These are phyloP conservation scores for Tillus elongatus DNA, from an alignment of 2,888 invertebrate genomes.

Conservation along the genomic window DNA sequence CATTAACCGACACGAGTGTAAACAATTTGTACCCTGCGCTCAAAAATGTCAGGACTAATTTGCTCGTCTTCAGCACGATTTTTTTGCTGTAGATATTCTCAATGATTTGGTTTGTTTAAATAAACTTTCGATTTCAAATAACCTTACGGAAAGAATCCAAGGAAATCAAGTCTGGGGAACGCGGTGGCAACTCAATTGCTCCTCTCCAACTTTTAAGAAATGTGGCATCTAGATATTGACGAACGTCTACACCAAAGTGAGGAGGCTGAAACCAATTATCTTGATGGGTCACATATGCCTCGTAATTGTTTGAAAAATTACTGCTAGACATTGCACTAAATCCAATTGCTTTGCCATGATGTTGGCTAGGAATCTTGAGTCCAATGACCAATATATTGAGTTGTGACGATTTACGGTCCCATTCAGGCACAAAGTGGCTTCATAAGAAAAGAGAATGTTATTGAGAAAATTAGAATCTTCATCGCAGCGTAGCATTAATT, in stretches of 20 bases:
- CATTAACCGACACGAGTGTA: slow-evolving; percentile 9
- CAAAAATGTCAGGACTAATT: slow-evolving; percentile 6
- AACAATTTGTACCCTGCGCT: slow-evolving; percentile 10
- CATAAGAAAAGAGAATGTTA: slow-evolving; percentile 1
- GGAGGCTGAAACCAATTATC: slow-evolving; percentile 2
- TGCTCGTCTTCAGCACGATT: slow-evolving; percentile 8
- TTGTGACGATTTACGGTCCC: slow-evolving; percentile 4
- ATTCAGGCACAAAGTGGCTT: slow-evolving; percentile 1
- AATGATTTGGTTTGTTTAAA: slow-evolving; percentile 1
- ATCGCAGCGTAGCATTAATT: slow-evolving; percentile 4
- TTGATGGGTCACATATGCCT: background rate
- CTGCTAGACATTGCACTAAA: background rate
- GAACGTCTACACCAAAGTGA: slow-evolving; percentile 1
- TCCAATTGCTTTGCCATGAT: background rate
- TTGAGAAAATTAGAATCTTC: slow-evolving; percentile 1
- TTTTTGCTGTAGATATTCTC: slow-evolving; percentile 8
- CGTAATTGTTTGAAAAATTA: slow-evolving; percentile 1
- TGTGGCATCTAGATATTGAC: slow-evolving; percentile 3
- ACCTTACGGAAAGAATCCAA: slow-evolving; percentile 3
- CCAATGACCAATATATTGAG: background rate
- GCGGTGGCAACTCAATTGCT: slow-evolving; percentile 2
- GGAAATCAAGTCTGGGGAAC: slow-evolving; percentile 2
- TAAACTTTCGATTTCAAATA: slow-evolving; percentile 3
- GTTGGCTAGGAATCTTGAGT: too few relatives aligned
- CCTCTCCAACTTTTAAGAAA: slow-evolving; percentile 1